Conservation (phyloP, 1,140 invertebrate species). For the Drosophila sechellia region DNA sequence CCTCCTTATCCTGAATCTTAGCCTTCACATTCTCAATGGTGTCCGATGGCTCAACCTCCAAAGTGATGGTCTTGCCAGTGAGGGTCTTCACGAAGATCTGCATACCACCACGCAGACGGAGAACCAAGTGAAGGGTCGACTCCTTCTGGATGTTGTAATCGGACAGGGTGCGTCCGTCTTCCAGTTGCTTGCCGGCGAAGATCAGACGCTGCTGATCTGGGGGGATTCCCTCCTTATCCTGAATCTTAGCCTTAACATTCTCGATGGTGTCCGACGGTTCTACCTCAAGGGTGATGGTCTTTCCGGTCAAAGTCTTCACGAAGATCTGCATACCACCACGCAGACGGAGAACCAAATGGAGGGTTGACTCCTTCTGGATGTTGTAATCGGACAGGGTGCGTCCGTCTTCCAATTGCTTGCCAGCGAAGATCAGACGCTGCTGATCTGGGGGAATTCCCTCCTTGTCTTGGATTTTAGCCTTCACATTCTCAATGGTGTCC, state of each 20-base stretch:
- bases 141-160: constrained; percentile 94
- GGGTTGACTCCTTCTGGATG: constrained; percentile 95
- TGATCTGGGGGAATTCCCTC: constrained; percentile 90
- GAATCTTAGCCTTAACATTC: constrained; percentile 92
- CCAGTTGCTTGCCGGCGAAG: constrained; percentile 91
- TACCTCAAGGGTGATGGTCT: constrained; percentile 46
- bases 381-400: constrained; percentile 91
- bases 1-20: constrained; percentile 91
- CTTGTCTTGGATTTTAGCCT: constrained; percentile 89
- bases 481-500: constrained; percentile 94
- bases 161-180: constrained; percentile 88
- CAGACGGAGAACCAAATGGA: constrained; percentile 93
- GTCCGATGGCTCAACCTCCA: constrained; percentile 92
- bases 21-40: constrained; percentile 94
- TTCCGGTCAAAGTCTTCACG: constrained; percentile 90
- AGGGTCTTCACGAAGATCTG: constrained; percentile 93
- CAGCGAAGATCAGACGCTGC: constrained; percentile 87
- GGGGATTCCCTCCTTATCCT: constrained; percentile 93
- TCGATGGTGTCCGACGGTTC: constrained; percentile 89
- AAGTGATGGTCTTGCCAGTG: constrained; percentile 93
- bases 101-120: constrained; percentile 91
- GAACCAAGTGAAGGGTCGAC: constrained; percentile 94
- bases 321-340: constrained; percentile 94
- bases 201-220: constrained; percentile 92
- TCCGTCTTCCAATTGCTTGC: constrained; percentile 90